Evolutionary conservation across 1,140 invertebrate genomes (phyloP), one percentile per base, ranked within the genome.

Genomic region (Atta texana): DNA sequence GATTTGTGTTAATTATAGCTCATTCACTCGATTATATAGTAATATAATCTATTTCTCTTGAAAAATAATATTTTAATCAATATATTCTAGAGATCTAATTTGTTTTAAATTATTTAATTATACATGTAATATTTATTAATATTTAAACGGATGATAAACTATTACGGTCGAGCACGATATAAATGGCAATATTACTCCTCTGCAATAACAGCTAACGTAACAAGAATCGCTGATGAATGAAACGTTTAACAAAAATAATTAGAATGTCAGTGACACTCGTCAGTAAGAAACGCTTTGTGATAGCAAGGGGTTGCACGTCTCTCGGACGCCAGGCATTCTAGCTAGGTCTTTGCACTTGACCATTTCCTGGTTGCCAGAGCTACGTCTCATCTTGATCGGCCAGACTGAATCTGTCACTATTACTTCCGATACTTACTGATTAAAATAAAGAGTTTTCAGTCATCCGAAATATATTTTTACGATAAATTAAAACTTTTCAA

Each of bases 271-370:
- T 34, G 84, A 86, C 24, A 76, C 18, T n/a, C 34, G 21, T 1
- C 55, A 8, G 72, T 21, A 8, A 28, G 59, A 53, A 78, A 24
- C 7, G 51, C 53, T n/a, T 55, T 75, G 53, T 8, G 24, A 39
- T 44, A 44, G 76, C 68, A 53, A 93, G 93, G 89, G 92, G 89
- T 92, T 89, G 89, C 87, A 61, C 76, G 76, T n/a, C 14, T 89
- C 44, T 87, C 88, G 90, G 87, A 87, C 89, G 91, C 87, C 89
- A 80, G 64, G 77, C 91, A 93, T 94, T 93, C 92, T 90, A 66
- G 86, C 86, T 90, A 87, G 93, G 93, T 94, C 92, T 93, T 94
- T 94, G 93, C 92, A 90, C 93, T 92, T 92, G 93, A 93, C 92
- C 92, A 92, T 87, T 93, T 92, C 92, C 91, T 92, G 91, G 90